Base-by-base conservation (phyloP, 2,888 invertebrate genomes). In the Hyalella azteca region DNA sequence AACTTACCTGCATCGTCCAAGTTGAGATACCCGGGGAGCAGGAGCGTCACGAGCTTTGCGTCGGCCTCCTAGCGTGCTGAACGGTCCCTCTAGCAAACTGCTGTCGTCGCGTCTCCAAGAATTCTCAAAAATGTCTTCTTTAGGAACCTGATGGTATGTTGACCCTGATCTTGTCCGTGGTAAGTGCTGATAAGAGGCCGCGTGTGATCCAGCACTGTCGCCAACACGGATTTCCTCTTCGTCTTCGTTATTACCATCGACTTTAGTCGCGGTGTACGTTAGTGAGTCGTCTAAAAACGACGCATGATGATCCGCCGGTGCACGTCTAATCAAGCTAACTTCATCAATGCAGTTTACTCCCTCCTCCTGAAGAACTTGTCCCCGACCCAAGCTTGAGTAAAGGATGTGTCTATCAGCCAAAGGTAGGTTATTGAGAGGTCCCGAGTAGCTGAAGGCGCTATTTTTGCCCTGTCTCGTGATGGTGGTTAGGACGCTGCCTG, bases 371-470 rank as follows among this genome's bases (percentile, higher is more conserved):
- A 26, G 54, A 22, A 54, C 3, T 11, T 54, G 22, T 26, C 29
- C 54, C 19, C 39, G 22, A 5, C 19, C 19, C 36, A 66, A 36
- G 19, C 36, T 66, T 32, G 66, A 29, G 66, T 36, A 66, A 19
- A 66, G 66, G 19, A 66, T 66, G 19, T 66, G n/a, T 66, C 36
- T 66, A 19, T 66, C 66, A 36, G 36, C 66, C n/a, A 36, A 32
- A 4, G 66, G 29, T 0, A 66, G 39, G 15, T 66, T 36, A n/a
- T 66, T 32, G 19, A 66, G 26, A 66, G 66, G 66, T 36, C 66
- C 66, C 5, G 66, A 66, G 36, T 66, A 66, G 39, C 66, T 66
- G 19, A 66, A 66, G 13, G 66, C 66, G 7, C 29, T 19, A 29
- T 22, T 54, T 22, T 13, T 54, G 54, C 29, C 29, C 13, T 54